Conservation (phyloP, 1,140 invertebrate species). For the Sitobion miscanthi region DNA sequence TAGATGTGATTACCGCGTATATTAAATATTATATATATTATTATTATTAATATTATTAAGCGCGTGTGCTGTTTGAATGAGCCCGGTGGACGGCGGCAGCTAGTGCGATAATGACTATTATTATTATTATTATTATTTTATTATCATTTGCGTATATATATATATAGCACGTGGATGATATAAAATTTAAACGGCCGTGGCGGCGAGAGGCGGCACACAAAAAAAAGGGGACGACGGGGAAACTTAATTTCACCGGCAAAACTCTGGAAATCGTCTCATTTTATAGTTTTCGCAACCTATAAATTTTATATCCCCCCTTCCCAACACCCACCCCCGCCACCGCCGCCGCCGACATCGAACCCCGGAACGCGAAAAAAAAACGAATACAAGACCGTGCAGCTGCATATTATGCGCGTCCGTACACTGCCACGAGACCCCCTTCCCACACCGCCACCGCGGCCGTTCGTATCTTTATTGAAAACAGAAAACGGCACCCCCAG, state of each 20-base stretch:
- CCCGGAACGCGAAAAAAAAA: neutral
- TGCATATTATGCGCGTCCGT: conserved; percentile 51
- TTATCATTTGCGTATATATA: neutral
- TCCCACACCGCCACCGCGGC: neutral
- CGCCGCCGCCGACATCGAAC: neutral
- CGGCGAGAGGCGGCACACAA: neutral
- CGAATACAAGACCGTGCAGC: conserved; percentile 49
- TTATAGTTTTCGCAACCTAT: conserved; percentile 57
- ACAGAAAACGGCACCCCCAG: conserved; percentile 55
- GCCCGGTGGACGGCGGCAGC: neutral
- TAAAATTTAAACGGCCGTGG: conserved; percentile 48
- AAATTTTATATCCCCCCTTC: conserved; percentile 50
- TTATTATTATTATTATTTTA: conserved; percentile 13
- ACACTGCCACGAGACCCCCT: conserved; percentile 26
- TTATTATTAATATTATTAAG: neutral
- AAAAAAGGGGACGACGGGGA: conserved; percentile 28
- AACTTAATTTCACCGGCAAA: conserved; percentile 57
- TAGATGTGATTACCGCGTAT: neutral
- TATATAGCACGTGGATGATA: conserved; percentile 19
- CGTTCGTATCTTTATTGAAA: conserved; percentile 56
- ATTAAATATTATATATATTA: conserved; percentile 15
- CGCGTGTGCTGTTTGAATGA: neutral
- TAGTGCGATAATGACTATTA: conserved; percentile 33
- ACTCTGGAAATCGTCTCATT: conserved; percentile 56
- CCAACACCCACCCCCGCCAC: neutral